These are phyloP conservation scores for Cirrhinus mrigala DNA, from an alignment of 2,797 vertebrate species.

Conservation along the genomic window DNA sequence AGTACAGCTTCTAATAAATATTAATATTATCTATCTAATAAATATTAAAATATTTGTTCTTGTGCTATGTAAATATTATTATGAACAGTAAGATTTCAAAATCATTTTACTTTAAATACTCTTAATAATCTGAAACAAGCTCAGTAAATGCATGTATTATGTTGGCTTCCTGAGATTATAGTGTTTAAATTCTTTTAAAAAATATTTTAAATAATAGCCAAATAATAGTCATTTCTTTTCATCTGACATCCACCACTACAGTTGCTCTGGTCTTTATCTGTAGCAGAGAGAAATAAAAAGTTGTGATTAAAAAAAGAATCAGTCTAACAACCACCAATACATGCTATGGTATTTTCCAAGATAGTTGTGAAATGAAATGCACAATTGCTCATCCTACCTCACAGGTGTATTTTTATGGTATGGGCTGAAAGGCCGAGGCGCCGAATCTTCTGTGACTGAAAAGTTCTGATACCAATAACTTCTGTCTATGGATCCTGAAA, in stretches of 20 bases:
- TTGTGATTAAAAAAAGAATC: background rate
- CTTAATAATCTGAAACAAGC: background rate
- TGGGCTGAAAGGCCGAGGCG: slow-evolving; percentile 21
- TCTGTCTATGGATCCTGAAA: slow-evolving; percentile 35
- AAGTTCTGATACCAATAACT: slow-evolving; percentile 33
- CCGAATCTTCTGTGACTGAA: slow-evolving; percentile 30
- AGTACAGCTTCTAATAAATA: background rate
- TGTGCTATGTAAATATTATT: background rate
- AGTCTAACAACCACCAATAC: background rate
- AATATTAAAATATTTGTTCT: background rate
- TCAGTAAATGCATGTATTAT: background rate
- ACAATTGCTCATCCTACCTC: slow-evolving; percentile 14
- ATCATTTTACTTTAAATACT: background rate
- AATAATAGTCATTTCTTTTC: background rate
- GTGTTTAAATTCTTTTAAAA: background rate
- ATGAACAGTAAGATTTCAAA: background rate
- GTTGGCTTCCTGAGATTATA: background rate
- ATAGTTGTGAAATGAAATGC: background rate
- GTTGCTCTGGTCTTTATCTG: slow-evolving; percentile 5
- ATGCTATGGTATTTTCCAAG: background rate
- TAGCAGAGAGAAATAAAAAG: background rate
- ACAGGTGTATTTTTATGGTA: slow-evolving; percentile 41
- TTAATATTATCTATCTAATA: background rate
- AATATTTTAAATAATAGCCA: background rate
- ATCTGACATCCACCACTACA: background rate